Evolutionary conservation across 64 coral and sea anemone species (phyloP), one percentile per base, ranked within the genome.

Genomic region (Anthopleura sola): DNA sequence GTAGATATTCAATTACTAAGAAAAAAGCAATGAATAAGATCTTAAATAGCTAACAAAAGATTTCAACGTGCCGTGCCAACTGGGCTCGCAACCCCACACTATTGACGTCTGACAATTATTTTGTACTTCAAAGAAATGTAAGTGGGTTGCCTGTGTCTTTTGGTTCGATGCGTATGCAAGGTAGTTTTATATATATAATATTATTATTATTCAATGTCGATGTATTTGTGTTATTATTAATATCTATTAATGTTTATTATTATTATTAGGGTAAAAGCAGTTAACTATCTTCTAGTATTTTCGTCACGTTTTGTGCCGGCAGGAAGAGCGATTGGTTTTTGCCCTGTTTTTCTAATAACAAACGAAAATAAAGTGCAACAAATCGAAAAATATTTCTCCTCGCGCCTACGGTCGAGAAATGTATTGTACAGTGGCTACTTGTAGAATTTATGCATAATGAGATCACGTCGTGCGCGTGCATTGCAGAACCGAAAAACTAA

Each of bases 181-280:
- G 76, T 47, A 79, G 76, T 79, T 79, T 79, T 79, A 44, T 79
- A 79, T 79, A 79, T 79, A 79, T 79, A 48, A 79, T 79, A 79
- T 79, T 79, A 79, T 79, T 66, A 66, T 66, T 31, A 53, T 53
- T 34, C 13, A 34, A 71, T 71, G 24, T 79, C 44, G 37, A 79
- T 79, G 76, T 79, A 79, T 79, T 79, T 79, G 76, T 21, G 37
- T 79, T 48, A 79, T 79, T 47, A 79, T 79, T 79, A 48, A 79
- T 79, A 79, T 79, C 76, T 79, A 79, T 79, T 79, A 44, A 79
- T 79, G 76, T 79, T 79, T 79, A 79, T 79, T 79, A 28, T 68
- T 66, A 66, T 32, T 71, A 71, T 71, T 71, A 71, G 66, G 66
- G 66, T 71, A 71, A 34, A 34, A n/a, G 66, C 66, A 32, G 66